Percentiles rank a stretch among this genome's conserved stretches.
These are phyloP conservation scores for Hemaris fuciformis DNA, from an alignment of 2,888 invertebrate genomes.

Conservation along the genomic window DNA sequence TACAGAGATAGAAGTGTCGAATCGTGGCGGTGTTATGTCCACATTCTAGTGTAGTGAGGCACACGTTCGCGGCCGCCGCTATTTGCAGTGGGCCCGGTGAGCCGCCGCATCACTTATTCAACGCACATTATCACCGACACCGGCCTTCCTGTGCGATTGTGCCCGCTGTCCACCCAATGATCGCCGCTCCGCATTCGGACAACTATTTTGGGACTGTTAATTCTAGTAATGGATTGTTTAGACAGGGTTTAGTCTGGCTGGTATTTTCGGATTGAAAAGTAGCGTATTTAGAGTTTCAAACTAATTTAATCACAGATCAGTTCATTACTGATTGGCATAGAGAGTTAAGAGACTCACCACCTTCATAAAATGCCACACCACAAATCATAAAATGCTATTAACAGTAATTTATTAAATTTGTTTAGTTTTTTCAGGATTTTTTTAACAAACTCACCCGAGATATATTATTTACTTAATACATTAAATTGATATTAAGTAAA, in stretches of 20 bases:
- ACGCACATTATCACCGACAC: conserved; percentile 48
- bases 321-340: too few relatives aligned
- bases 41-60: background rate
- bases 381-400: too few relatives aligned
- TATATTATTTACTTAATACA: too few relatives aligned
- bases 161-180: conserved; percentile 20
- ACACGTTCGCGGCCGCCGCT: conserved; percentile 22
- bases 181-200: conserved; percentile 22
- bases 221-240: conserved; percentile 1
- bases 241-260: background rate
- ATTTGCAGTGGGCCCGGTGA: conserved; percentile 32
- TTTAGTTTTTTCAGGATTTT: too few relatives aligned
- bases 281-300: background rate
- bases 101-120: conserved; percentile 52
- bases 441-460: too few relatives aligned
- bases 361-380: too few relatives aligned
- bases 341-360: too few relatives aligned
- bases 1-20: background rate
- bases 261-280: background rate
- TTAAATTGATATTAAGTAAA: too few relatives aligned
- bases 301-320: too few relatives aligned
- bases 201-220: conserved; percentile 21
- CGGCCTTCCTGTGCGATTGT: conserved; percentile 30
- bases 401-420: too few relatives aligned
- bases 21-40: background rate